These are phyloP conservation scores for Anser cygnoides DNA, from an alignment of 2,113 vertebrate genomes.

Conservation along the genomic window DNA sequence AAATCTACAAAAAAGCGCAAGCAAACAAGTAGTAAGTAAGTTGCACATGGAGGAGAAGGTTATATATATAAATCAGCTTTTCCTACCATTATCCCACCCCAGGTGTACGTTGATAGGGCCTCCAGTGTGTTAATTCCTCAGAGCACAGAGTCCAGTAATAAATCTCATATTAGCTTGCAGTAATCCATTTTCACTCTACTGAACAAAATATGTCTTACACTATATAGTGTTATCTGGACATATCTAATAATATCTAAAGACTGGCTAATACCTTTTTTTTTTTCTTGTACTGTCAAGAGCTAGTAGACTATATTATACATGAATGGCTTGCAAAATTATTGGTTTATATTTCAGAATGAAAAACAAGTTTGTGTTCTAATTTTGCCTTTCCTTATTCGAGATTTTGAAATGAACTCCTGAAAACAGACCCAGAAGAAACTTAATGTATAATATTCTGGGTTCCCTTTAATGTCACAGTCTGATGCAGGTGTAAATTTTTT, in stretches of 20 bases:
- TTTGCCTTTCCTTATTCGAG: not conserved
- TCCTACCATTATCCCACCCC: not conserved
- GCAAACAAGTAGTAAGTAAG: not conserved
- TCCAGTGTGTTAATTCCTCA: constrained; percentile 4
- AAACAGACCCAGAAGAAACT: not conserved
- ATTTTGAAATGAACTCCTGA: not conserved
- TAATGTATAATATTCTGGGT: not conserved
- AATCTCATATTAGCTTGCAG: constrained; percentile 2
- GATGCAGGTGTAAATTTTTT: not conserved
- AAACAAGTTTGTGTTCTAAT: not conserved
- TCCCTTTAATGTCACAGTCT: not conserved
- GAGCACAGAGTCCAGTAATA: not conserved
- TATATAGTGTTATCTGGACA: not conserved
- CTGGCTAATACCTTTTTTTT: not conserved
- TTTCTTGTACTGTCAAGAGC: not conserved
- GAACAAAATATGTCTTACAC: not conserved
- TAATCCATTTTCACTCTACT: constrained; percentile 28
- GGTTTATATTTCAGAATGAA: not conserved
- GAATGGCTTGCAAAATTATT: constrained; percentile 40
- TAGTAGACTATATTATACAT: constrained; percentile 46
- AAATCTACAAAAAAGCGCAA: not conserved
- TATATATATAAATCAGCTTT: not conserved
- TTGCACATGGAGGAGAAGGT: not conserved
- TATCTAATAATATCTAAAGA: not conserved
- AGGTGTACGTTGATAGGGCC: not conserved